These are phyloP conservation scores for Sebastes matsubarae DNA, from an alignment of 2,797 vertebrate genomes.

Conservation along the genomic window DNA sequence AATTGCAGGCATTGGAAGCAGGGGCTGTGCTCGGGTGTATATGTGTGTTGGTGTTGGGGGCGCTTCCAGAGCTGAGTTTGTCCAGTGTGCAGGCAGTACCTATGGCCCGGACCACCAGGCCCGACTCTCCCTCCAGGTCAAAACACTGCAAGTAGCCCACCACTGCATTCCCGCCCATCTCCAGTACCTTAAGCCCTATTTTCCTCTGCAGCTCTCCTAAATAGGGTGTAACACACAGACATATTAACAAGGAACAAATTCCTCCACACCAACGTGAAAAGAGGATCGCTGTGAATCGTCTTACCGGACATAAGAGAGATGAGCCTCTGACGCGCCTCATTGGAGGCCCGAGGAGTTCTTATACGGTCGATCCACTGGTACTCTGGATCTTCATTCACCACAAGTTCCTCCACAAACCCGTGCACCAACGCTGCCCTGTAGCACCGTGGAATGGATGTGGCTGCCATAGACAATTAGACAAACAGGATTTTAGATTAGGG, in stretches of 20 bases:
- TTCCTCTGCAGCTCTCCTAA: slow-evolving; percentile 97
- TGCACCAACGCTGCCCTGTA: slow-evolving; percentile 94
- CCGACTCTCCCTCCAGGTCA: slow-evolving; percentile 97
- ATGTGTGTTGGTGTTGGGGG: slow-evolving; percentile 78
- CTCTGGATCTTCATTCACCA: slow-evolving; percentile 98
- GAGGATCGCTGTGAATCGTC: background rate
- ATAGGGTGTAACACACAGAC: background rate
- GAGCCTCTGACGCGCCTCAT: slow-evolving; percentile 96
- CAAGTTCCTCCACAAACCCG: slow-evolving; percentile 98
- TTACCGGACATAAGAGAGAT: slow-evolving; percentile 99
- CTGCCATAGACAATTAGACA: slow-evolving; percentile 68
- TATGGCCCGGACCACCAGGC: slow-evolving; percentile 96
- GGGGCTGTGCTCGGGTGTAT: slow-evolving; percentile 75
- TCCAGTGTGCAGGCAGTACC: slow-evolving; percentile 98
- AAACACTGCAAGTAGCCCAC: slow-evolving; percentile 99
- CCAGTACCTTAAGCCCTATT: slow-evolving; percentile 97
- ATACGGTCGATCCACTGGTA: slow-evolving; percentile 99
- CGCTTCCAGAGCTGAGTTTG: slow-evolving; percentile 87
- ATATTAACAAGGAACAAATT: background rate
- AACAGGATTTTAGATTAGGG: background rate
- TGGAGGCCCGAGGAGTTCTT: slow-evolving; percentile 95
- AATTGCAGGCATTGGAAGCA: slow-evolving; percentile 88
- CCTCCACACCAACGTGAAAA: background rate
- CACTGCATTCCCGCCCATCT: slow-evolving; percentile 98
- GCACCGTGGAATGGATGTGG: slow-evolving; percentile 93